Percentiles rank a stretch among this genome's conserved stretches.
Evolutionary conservation across 1,140 invertebrate species (phyloP).

Genomic region (Cydia amplana): DNA sequence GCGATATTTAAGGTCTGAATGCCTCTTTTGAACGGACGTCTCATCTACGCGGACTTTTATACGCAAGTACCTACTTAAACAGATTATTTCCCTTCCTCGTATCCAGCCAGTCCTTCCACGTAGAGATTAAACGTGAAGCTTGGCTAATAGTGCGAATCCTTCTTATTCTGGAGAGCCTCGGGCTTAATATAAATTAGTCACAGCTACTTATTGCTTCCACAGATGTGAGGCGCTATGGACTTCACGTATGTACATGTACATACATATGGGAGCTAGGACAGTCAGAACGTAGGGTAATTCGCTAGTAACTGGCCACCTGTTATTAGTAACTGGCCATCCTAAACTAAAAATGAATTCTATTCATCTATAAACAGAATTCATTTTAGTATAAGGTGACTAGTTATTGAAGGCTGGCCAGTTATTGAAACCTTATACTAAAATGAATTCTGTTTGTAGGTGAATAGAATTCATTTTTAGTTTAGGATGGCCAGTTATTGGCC

Average conservation of each 20-base stretch:
- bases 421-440: no score
- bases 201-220: neutral
- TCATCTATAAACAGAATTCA: no score
- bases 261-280: neutral
- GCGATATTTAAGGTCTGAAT: no score
- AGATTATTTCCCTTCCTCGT: neutral
- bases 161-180: neutral
- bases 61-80: neutral
- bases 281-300: no score
- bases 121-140: constrained; percentile 17
- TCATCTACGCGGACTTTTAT: neutral
- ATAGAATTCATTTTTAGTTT: no score
- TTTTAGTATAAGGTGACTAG: no score
- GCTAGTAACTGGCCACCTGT: no score
- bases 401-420: no score
- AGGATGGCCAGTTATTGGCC: no score
- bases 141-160: constrained; percentile 25
- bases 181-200: constrained; percentile 28
- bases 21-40: neutral
- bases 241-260: neutral
- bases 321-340: no score
- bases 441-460: no score
- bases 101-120: neutral
- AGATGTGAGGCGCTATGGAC: neutral
- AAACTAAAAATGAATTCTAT: no score